A percentile compares a stretch with the other conserved stretches of the same genome.
These are phyloP conservation scores for Leucophenga maculata DNA, from an alignment of 2,888 invertebrate genomes.

Conservation along the genomic window DNA sequence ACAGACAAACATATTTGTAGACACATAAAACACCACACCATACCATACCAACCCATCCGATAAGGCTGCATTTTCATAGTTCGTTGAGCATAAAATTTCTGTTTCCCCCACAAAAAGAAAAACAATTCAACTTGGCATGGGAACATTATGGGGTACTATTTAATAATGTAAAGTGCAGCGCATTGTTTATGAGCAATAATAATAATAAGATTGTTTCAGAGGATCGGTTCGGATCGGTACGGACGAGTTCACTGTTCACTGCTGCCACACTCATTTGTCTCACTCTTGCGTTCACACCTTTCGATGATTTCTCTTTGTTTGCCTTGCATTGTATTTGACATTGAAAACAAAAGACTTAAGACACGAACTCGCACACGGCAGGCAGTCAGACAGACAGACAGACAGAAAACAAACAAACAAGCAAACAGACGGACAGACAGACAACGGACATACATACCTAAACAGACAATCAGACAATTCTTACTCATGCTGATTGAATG, in stretches of 20 bases:
- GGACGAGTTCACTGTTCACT: background rate
- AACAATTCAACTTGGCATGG: background rate
- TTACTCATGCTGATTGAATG: background rate
- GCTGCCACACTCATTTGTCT: background rate
- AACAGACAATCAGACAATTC: background rate
- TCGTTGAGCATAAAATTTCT: slow-evolving; percentile 51
- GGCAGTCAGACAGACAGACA: no score
- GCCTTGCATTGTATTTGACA: slow-evolving; percentile 11
- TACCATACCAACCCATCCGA: background rate
- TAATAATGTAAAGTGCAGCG: slow-evolving; percentile 5
- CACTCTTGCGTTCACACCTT: slow-evolving; percentile 14
- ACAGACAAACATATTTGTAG: no score
- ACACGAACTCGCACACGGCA: slow-evolving; percentile 17
- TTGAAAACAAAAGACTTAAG: slow-evolving; percentile 26
- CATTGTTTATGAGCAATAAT: slow-evolving; percentile 6
- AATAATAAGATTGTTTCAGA: background rate
- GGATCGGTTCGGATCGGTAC: background rate
- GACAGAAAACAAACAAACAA: no score
- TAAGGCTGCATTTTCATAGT: slow-evolving; percentile 50
- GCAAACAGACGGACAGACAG: no score
- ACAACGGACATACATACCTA: background rate
- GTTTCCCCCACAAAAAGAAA: no score
- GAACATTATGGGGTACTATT: background rate
- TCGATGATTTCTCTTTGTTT: background rate
- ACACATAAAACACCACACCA: no score